Evolutionary conservation across 2,797 vertebrate genomes (phyloP).

Genomic region (Tachyglossus aculeatus): DNA sequence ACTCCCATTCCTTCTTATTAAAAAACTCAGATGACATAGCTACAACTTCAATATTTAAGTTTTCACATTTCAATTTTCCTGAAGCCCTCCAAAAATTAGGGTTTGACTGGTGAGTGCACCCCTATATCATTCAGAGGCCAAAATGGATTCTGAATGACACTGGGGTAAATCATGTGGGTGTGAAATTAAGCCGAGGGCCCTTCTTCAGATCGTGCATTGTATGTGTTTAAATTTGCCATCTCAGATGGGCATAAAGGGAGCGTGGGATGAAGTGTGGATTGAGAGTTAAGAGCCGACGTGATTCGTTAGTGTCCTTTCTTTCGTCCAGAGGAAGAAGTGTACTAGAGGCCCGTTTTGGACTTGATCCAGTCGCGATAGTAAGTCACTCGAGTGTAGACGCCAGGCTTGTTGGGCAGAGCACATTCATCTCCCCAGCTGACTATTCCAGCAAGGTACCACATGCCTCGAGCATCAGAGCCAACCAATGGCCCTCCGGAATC

Average conservation of each 20-base stretch:
- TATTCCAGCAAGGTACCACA: conserved; percentile 53
- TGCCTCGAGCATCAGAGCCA: conserved; percentile 27
- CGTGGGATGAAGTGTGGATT: conserved; percentile 13
- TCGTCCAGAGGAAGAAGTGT: not conserved
- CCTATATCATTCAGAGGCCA: too few species aligned
- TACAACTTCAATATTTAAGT: too few species aligned
- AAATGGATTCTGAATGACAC: too few species aligned
- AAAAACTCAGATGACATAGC: too few species aligned
- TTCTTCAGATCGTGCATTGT: not conserved
- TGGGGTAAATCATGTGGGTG: too few species aligned
- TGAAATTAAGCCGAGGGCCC: too few species aligned
- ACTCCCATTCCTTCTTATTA: too few species aligned
- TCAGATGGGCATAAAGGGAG: not conserved
- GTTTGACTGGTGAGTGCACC: too few species aligned
- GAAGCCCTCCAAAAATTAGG: too few species aligned
- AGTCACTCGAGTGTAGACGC: conserved; percentile 54
- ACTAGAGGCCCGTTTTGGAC: conserved; percentile 56
- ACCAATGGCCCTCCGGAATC: conserved; percentile 63
- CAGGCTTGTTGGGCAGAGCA: conserved; percentile 61
- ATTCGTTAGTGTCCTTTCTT: not conserved
- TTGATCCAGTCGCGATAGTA: conserved; percentile 50
- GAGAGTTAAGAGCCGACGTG: conserved; percentile 2
- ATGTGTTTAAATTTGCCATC: not conserved
- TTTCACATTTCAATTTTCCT: too few species aligned
- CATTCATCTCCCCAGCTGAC: conserved; percentile 64